Conservation (phyloP, 2,888 invertebrate genomes). For the Eupithecia exiguata region DNA sequence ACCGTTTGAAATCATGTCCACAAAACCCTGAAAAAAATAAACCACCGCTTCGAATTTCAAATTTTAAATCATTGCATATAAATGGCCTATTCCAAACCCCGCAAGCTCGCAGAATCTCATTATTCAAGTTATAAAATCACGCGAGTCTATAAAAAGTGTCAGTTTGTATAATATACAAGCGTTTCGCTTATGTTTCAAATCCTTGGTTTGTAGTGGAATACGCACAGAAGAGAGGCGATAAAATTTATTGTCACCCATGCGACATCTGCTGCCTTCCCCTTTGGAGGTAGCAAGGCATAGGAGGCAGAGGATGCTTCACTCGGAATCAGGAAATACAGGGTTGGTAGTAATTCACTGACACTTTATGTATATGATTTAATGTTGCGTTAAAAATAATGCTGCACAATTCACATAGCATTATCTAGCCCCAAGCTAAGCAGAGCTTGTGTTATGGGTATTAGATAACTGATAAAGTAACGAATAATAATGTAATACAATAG, state of each 20-base stretch:
- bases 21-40: conserved; percentile 11
- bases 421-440: too few species aligned
- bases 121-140: conserved; percentile 48
- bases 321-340: too few species aligned
- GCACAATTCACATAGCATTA: too few species aligned
- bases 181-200: conserved; percentile 74
- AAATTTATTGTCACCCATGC: conserved; percentile 82
- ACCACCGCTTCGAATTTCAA: conserved; percentile 25
- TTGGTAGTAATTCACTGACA: too few species aligned
- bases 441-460: too few species aligned
- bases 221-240: conserved; percentile 78
- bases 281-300: conserved; percentile 44
- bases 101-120: conserved; percentile 34
- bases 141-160: conserved; percentile 60
- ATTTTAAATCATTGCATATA: conserved; percentile 39
- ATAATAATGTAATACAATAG: too few species aligned
- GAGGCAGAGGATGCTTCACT: background rate
- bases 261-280: conserved; percentile 80
- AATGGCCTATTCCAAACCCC: conserved; percentile 35
- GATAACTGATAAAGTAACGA: too few species aligned
- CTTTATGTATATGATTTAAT: too few species aligned
- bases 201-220: conserved; percentile 77
- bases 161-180: conserved; percentile 70
- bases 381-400: too few species aligned
- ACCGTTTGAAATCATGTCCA: background rate